A percentile compares a stretch with the other conserved stretches of the same genome.
Evolutionary conservation across 92 coral and sea anemone genomes (phyloP).

Genomic region (Parazoanthus atlanticus): DNA sequence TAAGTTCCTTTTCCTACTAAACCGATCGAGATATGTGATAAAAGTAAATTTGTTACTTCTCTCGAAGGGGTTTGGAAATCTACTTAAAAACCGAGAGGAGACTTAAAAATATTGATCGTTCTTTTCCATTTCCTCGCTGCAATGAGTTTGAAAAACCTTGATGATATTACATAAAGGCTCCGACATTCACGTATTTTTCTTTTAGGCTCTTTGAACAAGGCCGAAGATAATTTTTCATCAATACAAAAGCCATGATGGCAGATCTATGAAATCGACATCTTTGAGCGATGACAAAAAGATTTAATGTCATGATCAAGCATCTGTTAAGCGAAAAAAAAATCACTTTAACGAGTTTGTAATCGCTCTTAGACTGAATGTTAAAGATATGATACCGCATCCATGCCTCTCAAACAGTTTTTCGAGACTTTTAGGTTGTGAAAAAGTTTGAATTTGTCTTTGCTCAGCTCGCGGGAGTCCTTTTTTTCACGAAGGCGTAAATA

Average conservation of each 20-base stretch:
- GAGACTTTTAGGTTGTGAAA: neutral
- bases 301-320: neutral
- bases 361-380: neutral
- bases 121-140: neutral
- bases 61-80: neutral
- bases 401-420: neutral
- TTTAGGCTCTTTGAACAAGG: neutral
- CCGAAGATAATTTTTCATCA: neutral
- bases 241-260: conserved; percentile 15
- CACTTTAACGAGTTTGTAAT: conserved; percentile 28
- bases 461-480: neutral
- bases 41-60: neutral
- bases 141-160: neutral
- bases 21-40: neutral
- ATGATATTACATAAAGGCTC: neutral
- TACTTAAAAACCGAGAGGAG: neutral
- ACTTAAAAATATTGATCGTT: neutral
- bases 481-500: conserved; percentile 2
- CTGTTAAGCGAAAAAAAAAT: conserved; percentile 31
- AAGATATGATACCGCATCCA: neutral
- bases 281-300: conserved; percentile 19
- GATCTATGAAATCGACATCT: conserved; percentile 12
- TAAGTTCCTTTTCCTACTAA: neutral
- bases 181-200: neutral
- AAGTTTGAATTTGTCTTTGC: neutral